Percentiles rank a stretch among this genome's conserved stretches.
These are phyloP conservation scores for Cossypha heuglini DNA, from an alignment of 2,797 vertebrate species.

Conservation along the genomic window DNA sequence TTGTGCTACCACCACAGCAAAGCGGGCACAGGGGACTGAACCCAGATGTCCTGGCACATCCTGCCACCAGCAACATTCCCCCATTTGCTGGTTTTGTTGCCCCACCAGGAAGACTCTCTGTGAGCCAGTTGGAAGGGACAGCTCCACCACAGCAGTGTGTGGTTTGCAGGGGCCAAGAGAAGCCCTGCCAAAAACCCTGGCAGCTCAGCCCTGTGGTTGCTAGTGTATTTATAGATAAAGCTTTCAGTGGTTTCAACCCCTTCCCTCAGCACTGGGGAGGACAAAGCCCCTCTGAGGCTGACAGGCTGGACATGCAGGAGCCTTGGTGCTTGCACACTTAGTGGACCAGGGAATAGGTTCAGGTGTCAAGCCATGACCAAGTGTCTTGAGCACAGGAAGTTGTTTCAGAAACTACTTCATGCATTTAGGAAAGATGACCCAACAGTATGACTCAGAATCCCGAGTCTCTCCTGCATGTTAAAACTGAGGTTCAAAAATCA, in stretches of 20 bases:
- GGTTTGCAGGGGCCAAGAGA: not conserved
- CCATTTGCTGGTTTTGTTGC: not conserved
- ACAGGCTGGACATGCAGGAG: not conserved
- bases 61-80: not conserved
- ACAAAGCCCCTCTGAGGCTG: not conserved
- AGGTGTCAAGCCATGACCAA: not conserved
- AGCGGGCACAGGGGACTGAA: not conserved
- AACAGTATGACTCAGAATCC: not conserved
- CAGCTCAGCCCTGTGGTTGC: not conserved
- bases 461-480: rapidly evolving
- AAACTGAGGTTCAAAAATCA: not conserved
- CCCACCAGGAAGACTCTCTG: not conserved
- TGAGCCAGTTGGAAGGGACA: rapidly evolving
- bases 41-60: not conserved
- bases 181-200: not conserved
- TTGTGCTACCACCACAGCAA: not conserved
- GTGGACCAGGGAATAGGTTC: not conserved
- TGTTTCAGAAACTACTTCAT: not conserved
- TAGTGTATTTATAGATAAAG: not conserved
- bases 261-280: not conserved
- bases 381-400: not conserved
- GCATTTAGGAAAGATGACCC: not conserved
- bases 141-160: not conserved
- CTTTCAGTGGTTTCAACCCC: not conserved
- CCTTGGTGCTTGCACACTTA: not conserved